Conservation (phyloP, 1,140 invertebrate species). For the Rhyzopertha dominica region DNA sequence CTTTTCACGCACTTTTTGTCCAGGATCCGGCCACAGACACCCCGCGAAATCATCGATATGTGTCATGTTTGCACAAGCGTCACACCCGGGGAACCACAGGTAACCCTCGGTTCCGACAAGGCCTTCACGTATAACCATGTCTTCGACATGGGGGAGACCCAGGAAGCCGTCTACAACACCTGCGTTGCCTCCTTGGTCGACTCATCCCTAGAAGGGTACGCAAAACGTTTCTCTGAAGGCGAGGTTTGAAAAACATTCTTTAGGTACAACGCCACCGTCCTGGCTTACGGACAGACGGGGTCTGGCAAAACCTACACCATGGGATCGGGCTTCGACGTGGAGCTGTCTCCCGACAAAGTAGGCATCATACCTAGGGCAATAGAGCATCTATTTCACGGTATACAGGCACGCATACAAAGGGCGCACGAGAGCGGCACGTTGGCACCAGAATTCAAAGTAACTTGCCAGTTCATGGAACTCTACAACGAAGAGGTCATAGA, state of each 20-base stretch:
- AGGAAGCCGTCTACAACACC: slow-evolving; percentile 75
- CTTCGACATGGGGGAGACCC: slow-evolving; percentile 70
- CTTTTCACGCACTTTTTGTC: slow-evolving; percentile 24
- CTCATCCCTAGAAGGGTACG: slow-evolving; percentile 72
- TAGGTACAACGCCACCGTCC: slow-evolving; percentile 86
- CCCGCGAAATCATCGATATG: slow-evolving; percentile 90
- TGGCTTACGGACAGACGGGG: slow-evolving; percentile 96
- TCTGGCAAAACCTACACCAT: slow-evolving; percentile 98
- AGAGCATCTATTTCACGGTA: slow-evolving; percentile 81
- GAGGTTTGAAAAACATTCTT: slow-evolving; percentile 2
- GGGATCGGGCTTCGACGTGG: slow-evolving; percentile 95
- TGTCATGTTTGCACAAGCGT: slow-evolving; percentile 90
- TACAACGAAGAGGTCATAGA: slow-evolving; percentile 97
- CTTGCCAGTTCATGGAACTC: slow-evolving; percentile 85
- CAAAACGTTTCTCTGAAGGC: slow-evolving; percentile 11
- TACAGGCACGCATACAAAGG: slow-evolving; percentile 58
- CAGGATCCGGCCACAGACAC: slow-evolving; percentile 92
- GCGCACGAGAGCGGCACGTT: slow-evolving; percentile 57
- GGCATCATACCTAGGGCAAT: slow-evolving; percentile 95
- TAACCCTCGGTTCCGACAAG: slow-evolving; percentile 89
- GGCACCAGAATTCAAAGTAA: slow-evolving; percentile 73
- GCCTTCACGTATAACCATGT: slow-evolving; percentile 97
- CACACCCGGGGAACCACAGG: slow-evolving; percentile 81
- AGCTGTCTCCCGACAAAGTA: slow-evolving; percentile 61
- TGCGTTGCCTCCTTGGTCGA: slow-evolving; percentile 83